phyloP scores from a whole-genome alignment of 2,888 invertebrate genomes.

The Latrodectus elegans region DNA sequence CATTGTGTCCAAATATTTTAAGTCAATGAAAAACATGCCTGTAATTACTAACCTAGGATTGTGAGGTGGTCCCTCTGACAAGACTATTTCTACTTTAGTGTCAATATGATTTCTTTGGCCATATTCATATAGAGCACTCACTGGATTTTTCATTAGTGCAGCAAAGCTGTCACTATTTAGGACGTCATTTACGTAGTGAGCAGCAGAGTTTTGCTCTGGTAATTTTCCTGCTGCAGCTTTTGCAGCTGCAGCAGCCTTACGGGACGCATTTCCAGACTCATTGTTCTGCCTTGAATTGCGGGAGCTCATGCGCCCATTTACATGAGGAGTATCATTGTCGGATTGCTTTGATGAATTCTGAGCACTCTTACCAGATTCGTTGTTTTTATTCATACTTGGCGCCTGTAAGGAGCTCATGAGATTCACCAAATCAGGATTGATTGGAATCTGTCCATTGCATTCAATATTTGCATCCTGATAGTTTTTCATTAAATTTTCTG shows the following conservation, averaged over 20 bases:
- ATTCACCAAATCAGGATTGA: constrained; percentile 55
- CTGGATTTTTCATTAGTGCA: constrained; percentile 74
- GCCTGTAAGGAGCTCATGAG: constrained; percentile 63
- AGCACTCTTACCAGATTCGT: constrained; percentile 51
- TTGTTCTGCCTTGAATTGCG: constrained; percentile 49
- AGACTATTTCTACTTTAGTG: constrained; percentile 74
- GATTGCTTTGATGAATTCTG: constrained; percentile 47
- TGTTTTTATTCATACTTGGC: constrained; percentile 60
- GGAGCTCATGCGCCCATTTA: constrained; percentile 53
- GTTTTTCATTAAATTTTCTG: constrained; percentile 47
- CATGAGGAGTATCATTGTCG: constrained; percentile 42
- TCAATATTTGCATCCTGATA: constrained; percentile 52
- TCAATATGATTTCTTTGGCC: constrained; percentile 75
- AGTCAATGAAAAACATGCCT: neutral
- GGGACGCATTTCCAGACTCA: constrained; percentile 42
- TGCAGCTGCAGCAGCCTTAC: constrained; percentile 49
- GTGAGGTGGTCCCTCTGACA: constrained; percentile 75
- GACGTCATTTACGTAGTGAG: constrained; percentile 67
- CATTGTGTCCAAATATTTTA: neutral
- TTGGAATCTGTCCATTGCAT: constrained; percentile 26
- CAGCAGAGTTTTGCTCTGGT: constrained; percentile 66
- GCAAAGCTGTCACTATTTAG: constrained; percentile 73
- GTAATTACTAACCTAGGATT: constrained; percentile 73
- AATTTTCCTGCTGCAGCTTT: constrained; percentile 49
- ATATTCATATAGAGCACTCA: constrained; percentile 76